These are phyloP conservation scores for Atlantisia rogersi DNA, from an alignment of 2,113 vertebrate species.

Conservation along the genomic window DNA sequence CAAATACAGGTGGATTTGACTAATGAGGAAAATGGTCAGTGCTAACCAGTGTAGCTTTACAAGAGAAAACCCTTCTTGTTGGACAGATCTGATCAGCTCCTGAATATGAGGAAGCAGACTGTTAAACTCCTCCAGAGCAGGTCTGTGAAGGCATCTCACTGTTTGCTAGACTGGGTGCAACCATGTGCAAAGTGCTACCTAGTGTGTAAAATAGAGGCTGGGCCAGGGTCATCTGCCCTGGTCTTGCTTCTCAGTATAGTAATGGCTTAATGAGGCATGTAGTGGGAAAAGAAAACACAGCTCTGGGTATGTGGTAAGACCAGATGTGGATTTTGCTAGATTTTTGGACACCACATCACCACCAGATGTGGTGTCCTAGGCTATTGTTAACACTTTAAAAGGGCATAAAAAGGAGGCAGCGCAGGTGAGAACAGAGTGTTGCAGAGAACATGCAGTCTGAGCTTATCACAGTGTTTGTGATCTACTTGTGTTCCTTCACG, in stretches of 20 bases:
- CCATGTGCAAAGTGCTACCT: neutral
- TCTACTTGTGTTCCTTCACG: accelerated
- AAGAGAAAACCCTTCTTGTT: neutral
- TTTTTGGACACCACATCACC: too few species aligned
- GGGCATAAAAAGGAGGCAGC: neutral
- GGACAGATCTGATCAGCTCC: neutral
- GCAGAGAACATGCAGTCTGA: neutral
- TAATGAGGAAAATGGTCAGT: neutral
- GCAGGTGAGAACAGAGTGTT: neutral
- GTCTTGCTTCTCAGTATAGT: neutral
- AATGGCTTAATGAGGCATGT: neutral
- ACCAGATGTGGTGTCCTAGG: neutral
- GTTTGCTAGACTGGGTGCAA: neutral
- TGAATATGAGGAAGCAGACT: neutral
- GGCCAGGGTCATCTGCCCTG: neutral
- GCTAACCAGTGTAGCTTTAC: neutral
- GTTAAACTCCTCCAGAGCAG: neutral
- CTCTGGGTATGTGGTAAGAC: neutral
- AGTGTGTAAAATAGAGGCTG: neutral
- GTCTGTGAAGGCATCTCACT: accelerated
- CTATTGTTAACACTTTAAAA: neutral
- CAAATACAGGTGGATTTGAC: neutral
- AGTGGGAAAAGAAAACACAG: neutral
- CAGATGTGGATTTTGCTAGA: neutral
- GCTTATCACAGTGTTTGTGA: neutral